These are phyloP conservation scores for Luehdorfia chinensis DNA, from an alignment of 1,140 invertebrate species.

Conservation along the genomic window DNA sequence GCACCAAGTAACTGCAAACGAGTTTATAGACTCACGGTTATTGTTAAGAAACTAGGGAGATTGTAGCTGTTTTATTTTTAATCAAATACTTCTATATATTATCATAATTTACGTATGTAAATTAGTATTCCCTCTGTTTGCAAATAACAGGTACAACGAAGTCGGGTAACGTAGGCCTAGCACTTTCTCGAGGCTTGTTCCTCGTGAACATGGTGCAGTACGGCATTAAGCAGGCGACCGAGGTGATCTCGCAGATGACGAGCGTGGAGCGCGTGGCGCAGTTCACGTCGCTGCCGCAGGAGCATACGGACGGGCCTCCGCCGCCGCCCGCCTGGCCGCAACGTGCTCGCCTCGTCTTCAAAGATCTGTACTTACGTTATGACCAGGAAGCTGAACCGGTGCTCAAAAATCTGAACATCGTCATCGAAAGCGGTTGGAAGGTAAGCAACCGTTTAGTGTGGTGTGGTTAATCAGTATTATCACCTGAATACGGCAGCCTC, in stretches of 20 bases:
- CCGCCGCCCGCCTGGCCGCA: slow-evolving; percentile 83
- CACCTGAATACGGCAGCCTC: too few species aligned
- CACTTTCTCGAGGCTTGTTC: slow-evolving; percentile 88
- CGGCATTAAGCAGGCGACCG: slow-evolving; percentile 88
- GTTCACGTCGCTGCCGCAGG: slow-evolving; percentile 81
- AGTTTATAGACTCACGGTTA: too few species aligned
- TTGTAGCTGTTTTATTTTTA: too few species aligned
- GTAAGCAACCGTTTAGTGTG: slow-evolving; percentile 63
- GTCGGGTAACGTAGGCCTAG: slow-evolving; percentile 86
- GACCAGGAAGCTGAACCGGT: slow-evolving; percentile 80
- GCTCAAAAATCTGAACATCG: slow-evolving; percentile 85
- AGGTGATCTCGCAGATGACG: slow-evolving; percentile 91
- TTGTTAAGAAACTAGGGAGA: too few species aligned
- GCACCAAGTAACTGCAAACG: too few species aligned
- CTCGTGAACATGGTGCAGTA: slow-evolving; percentile 93
- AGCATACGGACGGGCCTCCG: slow-evolving; percentile 66
- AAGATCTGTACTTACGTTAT: slow-evolving; percentile 83
- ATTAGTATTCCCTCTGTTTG: too few species aligned
- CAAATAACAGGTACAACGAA: slow-evolving; percentile 62
- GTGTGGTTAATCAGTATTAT: too few species aligned
- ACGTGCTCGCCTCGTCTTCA: slow-evolving; percentile 83
- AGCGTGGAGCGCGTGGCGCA: slow-evolving; percentile 90
- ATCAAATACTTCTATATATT: too few species aligned
- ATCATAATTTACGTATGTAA: too few species aligned
- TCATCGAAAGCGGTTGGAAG: slow-evolving; percentile 84